A percentile compares a stretch with the other conserved stretches of the same genome.
These are phyloP conservation scores for Callaeas wilsoni DNA, from an alignment of 2,113 vertebrate species.

Conservation along the genomic window DNA sequence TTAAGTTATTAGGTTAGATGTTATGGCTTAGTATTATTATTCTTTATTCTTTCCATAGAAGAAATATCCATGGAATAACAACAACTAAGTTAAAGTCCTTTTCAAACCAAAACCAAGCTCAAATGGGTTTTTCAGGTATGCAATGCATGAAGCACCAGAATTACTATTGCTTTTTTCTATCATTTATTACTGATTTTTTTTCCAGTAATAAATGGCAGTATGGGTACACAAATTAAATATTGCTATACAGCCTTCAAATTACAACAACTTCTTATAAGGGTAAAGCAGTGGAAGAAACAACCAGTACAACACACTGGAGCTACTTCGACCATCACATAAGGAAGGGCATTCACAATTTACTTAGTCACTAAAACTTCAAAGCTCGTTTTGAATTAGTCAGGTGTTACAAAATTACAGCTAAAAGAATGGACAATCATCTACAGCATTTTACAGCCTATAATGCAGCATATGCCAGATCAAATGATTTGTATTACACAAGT, in stretches of 20 bases:
- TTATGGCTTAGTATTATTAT: not conserved
- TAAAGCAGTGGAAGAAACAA: not conserved
- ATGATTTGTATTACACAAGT: not conserved
- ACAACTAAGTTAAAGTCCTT: not conserved
- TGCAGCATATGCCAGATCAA: not conserved
- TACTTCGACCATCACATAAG: not conserved
- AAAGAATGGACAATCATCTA: not conserved
- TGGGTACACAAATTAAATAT: not conserved
- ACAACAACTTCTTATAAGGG: not conserved
- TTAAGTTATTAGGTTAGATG: not conserved
- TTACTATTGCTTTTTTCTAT: not conserved
- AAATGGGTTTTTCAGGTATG: not conserved
- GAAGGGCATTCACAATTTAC: not conserved
- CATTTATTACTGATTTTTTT: not conserved
- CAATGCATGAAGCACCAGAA: not conserved
- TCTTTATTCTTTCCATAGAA: not conserved
- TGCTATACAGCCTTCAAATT: not conserved
- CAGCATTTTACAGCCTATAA: not conserved
- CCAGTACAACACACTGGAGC: not conserved
- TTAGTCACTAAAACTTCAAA: not conserved
- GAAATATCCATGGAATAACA: not conserved
- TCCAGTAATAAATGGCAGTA: not conserved
- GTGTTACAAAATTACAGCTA: not conserved
- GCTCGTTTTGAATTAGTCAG: not conserved
- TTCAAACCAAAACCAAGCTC: not conserved